Base-by-base conservation (phyloP, 2,888 invertebrate species). In the Lasioglossum figueresi region DNA sequence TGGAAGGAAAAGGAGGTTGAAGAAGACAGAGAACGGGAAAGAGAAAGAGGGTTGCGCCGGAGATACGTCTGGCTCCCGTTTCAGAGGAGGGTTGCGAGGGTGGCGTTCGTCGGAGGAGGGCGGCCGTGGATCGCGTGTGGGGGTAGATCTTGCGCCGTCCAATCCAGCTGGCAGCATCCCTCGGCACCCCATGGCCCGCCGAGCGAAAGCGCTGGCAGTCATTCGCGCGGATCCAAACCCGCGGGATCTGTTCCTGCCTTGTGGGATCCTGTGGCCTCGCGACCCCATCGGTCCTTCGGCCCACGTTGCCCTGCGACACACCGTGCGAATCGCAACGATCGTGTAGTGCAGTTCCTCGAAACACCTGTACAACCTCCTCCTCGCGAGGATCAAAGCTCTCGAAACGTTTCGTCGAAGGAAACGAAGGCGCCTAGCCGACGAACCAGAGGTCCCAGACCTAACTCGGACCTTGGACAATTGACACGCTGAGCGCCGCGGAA, bases 71-170 rank as follows among this genome's bases (percentile, higher is more conserved):
- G 76, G 79, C 83, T 66, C 79, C 72, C 68, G 81, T 82, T 83
- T 19, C 23, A 4, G 76, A 56, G 76, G 76, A 59, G 74, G 79
- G 23, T 40, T 75, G 74, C n/a, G 71, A 48, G 68, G 77, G 63
- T 75, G 80, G 79, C 43, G 79, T 83, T 75, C 83, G 31, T 31
- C 63, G 63, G 63, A 31, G 68, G 88, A 85, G 84, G 86, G 89
- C 79, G 85, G 76, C 48, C 52, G 48, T 70, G 83, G 82, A 84
- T 87, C 86, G 91, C 84, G 88, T 88, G 92, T 91, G 93, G 93
- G 90, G 91, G 91, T 91, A 92, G 94, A 94, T 94, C 93, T 94
- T 94, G 94, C 94, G 94, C 94, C 90, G 93, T 94, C 92, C 92
- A 91, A 88, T 88, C 92, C 89, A 93, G 93, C 92, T 92, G 92